A percentile compares a stretch with the other conserved stretches of the same genome.
These are phyloP conservation scores for Notamacropus eugenii DNA, from an alignment of 2,797 vertebrate species.

Conservation along the genomic window DNA sequence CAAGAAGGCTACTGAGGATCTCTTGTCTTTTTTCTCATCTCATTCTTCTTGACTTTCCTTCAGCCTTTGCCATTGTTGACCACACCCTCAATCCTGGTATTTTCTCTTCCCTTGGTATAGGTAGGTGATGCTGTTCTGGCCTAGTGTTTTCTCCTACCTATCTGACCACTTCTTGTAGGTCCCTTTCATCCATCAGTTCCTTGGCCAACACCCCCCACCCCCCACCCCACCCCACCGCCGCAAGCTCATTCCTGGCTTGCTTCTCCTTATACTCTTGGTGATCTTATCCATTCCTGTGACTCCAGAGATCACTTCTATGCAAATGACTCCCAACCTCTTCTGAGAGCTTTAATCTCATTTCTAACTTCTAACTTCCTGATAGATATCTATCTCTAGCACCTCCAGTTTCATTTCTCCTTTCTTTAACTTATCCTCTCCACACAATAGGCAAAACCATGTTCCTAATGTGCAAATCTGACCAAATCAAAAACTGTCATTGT, in stretches of 20 bases:
- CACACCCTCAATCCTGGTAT: background rate
- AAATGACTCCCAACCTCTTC: background rate
- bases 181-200: background rate
- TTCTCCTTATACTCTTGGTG: background rate
- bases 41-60: background rate
- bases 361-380: background rate
- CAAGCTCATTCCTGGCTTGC: background rate
- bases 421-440: background rate
- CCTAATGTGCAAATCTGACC: background rate
- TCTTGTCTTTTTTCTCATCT: background rate
- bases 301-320: background rate
- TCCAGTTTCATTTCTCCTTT: background rate
- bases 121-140: background rate
- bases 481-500: slow-evolving; percentile 6
- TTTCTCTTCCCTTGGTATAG: background rate
- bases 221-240: too few relatives aligned
- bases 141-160: background rate
- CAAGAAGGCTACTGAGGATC: too few relatives aligned
- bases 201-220: too few relatives aligned
- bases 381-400: background rate
- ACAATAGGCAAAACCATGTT: background rate
- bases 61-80: background rate
- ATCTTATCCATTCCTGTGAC: background rate
- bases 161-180: background rate
- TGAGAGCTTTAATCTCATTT: too few relatives aligned